Evolutionary conservation across 2,888 invertebrate genomes (phyloP), one percentile per base, ranked within the genome.

Genomic region (Eristalinus sepulchralis): DNA sequence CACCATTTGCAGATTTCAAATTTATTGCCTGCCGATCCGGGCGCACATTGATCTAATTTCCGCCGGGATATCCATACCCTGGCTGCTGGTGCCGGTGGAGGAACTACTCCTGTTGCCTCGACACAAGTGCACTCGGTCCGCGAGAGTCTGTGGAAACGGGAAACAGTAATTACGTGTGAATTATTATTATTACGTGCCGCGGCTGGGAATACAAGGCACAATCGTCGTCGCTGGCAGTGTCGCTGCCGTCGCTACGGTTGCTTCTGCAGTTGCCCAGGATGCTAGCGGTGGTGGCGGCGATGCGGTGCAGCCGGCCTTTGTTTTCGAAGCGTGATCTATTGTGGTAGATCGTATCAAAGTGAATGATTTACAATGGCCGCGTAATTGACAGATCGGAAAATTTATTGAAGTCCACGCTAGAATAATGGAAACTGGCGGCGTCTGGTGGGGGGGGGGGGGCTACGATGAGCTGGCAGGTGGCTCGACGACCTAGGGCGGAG

Each of bases 331-430:
- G 88, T 88, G 88, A 88, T 88, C 88, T 83, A 88, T 88, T 88
- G 88, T 83, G 78, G 78, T 73, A 76, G 88, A 88, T 88, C 77
- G 83, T 88, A 88, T 88, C 88, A 88, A 80, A 67, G 76, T 77
- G 88, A 89, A 88, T 89, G 88, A 89, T 89, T 89, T 89, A 89
- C 88, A 89, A 88, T 89, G 88, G 88, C 83, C 83, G 88, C 88
- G 77, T 89, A 89, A 89, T 89, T 89, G 88, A 88, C 89, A 88
- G 88, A 88, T 89, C 80, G 88, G 88, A 88, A 86, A 89, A 89
- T 89, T 88, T 89, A 89, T 89, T 88, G 71, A 70, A 47, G 17
- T 47, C 17, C 17, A n/a, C 47, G 47, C 17, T n/a, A 47, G 47
- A 47, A 47, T 47, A 47, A 47, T 47, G 47, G 47, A 47, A 47